A percentile compares a stretch with the other conserved stretches of the same genome.
Evolutionary conservation across 2,797 vertebrate species (phyloP).

Genomic region (Euphonia xanthogaster): DNA sequence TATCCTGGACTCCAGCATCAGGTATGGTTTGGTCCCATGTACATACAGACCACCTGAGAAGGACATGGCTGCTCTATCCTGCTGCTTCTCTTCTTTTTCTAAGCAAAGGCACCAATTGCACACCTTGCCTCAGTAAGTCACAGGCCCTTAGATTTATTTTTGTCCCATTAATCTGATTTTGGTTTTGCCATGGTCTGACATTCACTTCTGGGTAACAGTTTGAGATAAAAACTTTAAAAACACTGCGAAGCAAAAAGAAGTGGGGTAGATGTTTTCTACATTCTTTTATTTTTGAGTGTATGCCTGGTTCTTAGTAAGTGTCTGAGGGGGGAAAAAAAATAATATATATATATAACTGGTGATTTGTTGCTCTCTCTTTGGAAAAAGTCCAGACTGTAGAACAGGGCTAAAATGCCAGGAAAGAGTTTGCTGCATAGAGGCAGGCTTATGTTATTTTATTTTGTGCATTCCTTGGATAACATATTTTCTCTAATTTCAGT

Average conservation of each 20-base stretch:
- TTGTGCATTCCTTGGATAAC: background rate
- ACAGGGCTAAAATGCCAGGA: conserved; percentile 20
- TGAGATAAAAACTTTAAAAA: conserved; percentile 25
- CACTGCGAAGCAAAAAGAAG: background rate
- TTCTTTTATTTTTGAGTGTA: conserved; percentile 19
- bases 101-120: background rate
- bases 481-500: background rate
- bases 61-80: background rate
- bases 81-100: background rate
- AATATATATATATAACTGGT: background rate
- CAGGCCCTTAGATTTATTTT: background rate
- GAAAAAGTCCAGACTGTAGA: conserved; percentile 17
- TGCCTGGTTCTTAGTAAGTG: conserved; percentile 14
- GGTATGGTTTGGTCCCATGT: background rate
- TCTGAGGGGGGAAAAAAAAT: background rate
- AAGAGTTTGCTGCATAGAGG: background rate
- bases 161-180: background rate
- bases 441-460: background rate
- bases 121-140: background rate
- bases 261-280: conserved; percentile 28
- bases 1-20: background rate
- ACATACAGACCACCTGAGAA: background rate
- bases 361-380: conserved; percentile 27
- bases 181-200: background rate
- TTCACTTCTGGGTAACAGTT: background rate